Base-by-base conservation (phyloP, 2,797 vertebrate species). In the Clarias pachynema region DNA sequence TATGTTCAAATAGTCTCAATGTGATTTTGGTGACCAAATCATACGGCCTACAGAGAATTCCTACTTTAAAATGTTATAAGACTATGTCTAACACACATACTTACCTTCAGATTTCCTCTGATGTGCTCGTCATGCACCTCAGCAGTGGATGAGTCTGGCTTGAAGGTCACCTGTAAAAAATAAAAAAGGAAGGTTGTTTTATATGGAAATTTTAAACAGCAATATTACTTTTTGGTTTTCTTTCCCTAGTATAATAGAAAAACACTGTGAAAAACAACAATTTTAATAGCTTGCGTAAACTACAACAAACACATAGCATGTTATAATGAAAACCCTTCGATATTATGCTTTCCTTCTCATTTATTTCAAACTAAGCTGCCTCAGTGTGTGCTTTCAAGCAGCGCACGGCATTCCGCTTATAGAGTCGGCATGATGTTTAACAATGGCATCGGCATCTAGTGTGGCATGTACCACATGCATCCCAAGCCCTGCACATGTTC, bases 61-160 rank as follows among this genome's bases (percentile, higher is more conserved):
- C 18, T 56, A 18, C 29, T 29, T 5, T 29, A 56, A 75, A 75
- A 40, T 44, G 22, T 5, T 15, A n/a, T 74, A 6, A 78, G 56
- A 37, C 53, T 29, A n/a, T n/a, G 56, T 57, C 16, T 56, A 59
- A 60, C 56, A 75, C 1, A 40, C 56, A 62, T 53, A 53, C 93
- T 91, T 91, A 96, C 96, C 95, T 96, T 96, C 59, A 96, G 89
- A 86, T 92, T 91, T 69, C 96, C 96, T 94, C 94, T 95, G 91
- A 96, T 96, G 93, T 95, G 93, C 81, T 96, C 96, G 89, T 96
- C 96, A 6, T 96, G 95, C 70, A 96, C 95, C 92, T 96, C 96
- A 1, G 93, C 93, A 10, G 95, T 95, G 68, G 95, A 94, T 75
- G 94, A 93, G 89, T 95, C 93, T 81, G 93, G 92, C 91, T 95